phyloP scores from a whole-genome alignment of 1,140 invertebrate genomes.

The Drosophila guanche region DNA sequence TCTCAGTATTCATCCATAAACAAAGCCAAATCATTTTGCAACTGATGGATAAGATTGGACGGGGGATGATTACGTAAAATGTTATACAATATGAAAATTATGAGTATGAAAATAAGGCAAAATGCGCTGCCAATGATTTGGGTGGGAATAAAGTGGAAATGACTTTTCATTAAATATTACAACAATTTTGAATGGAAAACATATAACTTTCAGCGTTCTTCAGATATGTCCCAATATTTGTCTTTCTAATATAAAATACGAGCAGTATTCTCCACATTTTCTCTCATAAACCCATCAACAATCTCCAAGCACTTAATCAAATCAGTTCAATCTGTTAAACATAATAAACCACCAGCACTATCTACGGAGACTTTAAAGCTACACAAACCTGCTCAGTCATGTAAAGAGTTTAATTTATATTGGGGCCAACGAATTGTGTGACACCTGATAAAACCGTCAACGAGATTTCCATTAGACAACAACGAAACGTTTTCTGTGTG shows the following conservation, averaged over 20 bases:
- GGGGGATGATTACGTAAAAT: not conserved
- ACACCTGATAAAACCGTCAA: slow-evolving; percentile 33
- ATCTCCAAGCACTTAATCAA: not conserved
- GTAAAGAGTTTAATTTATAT: slow-evolving; percentile 13
- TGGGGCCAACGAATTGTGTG: slow-evolving; percentile 24
- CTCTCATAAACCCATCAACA: too few species aligned
- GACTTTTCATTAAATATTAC: too few species aligned
- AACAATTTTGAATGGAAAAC: too few species aligned
- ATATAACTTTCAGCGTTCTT: too few species aligned
- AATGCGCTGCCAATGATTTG: too few species aligned
- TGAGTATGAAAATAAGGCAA: not conserved
- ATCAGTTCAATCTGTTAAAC: not conserved
- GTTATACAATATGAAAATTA: not conserved
- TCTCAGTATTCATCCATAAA: slow-evolving; percentile 16
- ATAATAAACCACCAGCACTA: not conserved
- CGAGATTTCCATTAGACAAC: slow-evolving; percentile 34
- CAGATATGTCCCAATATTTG: too few species aligned
- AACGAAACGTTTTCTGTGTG: slow-evolving; percentile 13
- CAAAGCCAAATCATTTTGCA: slow-evolving; percentile 11
- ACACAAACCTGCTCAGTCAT: slow-evolving; percentile 21
- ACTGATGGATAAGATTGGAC: not conserved
- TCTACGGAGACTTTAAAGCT: not conserved
- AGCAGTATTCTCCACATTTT: too few species aligned
- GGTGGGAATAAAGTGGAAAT: too few species aligned
- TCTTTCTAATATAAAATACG: too few species aligned